Base-by-base conservation (phyloP, 2,113 vertebrate genomes). In the Pseudolaguvia tuberculata region DNA sequence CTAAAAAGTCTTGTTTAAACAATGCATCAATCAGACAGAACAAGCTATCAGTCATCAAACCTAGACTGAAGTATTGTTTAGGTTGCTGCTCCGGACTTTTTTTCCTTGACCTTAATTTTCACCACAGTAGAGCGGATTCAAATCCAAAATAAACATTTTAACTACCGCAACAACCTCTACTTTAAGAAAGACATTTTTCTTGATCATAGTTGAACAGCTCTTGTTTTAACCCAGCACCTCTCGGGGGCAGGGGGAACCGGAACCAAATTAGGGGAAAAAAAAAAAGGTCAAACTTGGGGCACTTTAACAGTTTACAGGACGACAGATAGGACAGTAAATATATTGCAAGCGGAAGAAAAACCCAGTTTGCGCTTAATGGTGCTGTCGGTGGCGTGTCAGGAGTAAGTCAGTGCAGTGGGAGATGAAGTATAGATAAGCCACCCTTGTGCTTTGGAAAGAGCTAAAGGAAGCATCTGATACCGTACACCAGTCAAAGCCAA, bases 141-240 rank as follows among this genome's bases (percentile, higher is more conserved):
- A 25, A 42, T 76, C 78, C 80, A 83, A 83, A 81, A 61, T 58
- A 81, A 83, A 76, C 72, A 67, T 39, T 52, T n/a, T 12, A 6
- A 39, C 27, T n/a, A 14, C 23, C 62, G 8, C 18, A 48, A 52
- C n/a, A 39, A 74, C 61, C 47, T 72, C 51, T 79, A 31, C 15
- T 70, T 61, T 45, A 29, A 45, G 63, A 59, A 77, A 56, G 76
- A 42, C 61, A 62, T 71, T 73, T 80, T 42, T 79, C 68, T 58
- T 71, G 39, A 70, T 68, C 61, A 47, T 50, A 39, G 50, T 62
- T 68, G 11, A 31, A 48, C 63, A 51, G 25, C 29, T 27, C 51
- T 68, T 45, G 17, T 39, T 61, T 53, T 71, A 42, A 35, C 14
- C 66, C 74, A 42, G 56, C 39, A 25, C 58, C 55, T 45, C 45